phyloP scores from a whole-genome alignment of 2,888 invertebrate species.

The Harpalus rubripes region DNA sequence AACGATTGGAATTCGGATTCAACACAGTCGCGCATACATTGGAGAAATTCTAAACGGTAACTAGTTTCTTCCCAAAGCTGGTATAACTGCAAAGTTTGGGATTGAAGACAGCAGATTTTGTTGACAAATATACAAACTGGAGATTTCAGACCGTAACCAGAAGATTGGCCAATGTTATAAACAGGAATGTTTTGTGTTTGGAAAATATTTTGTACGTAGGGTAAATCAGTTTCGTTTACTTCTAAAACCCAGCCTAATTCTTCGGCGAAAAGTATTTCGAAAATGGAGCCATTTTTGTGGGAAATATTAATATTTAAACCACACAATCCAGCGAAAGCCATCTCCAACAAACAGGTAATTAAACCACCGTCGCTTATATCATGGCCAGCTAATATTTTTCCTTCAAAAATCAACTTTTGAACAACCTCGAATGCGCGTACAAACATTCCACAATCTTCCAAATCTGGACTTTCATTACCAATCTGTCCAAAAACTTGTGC shows the following conservation, averaged over 20 bases:
- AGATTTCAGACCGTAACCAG: conserved; percentile 84
- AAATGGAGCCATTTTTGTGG: conserved; percentile 79
- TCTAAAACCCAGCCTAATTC: conserved; percentile 93
- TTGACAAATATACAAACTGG: conserved; percentile 82
- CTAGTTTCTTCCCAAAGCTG: conserved; percentile 98
- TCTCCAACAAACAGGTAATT: conserved; percentile 93
- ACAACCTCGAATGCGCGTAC: conserved; percentile 89
- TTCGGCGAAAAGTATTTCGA: conserved; percentile 89
- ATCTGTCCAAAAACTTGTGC: conserved; percentile 92
- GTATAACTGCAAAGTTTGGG: conserved; percentile 84
- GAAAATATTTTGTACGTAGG: conserved; percentile 82
- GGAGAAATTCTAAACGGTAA: conserved; percentile 91
- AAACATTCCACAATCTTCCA: conserved; percentile 85
- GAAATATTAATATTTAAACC: conserved; percentile 85
- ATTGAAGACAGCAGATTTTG: conserved; percentile 81
- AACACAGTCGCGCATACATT: conserved; percentile 89
- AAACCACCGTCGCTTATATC: conserved; percentile 98
- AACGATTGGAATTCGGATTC: conserved; percentile 88
- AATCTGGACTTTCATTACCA: conserved; percentile 87
- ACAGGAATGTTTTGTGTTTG: conserved; percentile 82
- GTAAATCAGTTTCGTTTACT: conserved; percentile 80
- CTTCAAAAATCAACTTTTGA: conserved; percentile 89
- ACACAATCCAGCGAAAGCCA: conserved; percentile 96
- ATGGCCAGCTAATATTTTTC: conserved; percentile 90
- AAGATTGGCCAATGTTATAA: conserved; percentile 84